phyloP scores from a whole-genome alignment of 2,888 invertebrate species.

The Arrhopalites spinosus region DNA sequence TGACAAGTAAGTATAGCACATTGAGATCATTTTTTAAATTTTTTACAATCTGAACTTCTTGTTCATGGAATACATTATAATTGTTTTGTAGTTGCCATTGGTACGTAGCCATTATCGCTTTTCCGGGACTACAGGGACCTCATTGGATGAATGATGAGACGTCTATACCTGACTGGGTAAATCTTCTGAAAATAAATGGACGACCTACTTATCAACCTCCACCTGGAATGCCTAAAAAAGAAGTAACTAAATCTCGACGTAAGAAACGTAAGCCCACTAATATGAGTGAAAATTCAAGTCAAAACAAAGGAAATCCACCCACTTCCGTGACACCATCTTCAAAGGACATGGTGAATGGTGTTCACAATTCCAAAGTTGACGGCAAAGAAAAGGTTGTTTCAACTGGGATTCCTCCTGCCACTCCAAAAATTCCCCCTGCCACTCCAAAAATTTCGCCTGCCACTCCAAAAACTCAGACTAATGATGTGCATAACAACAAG shows the following conservation, averaged over 20 bases:
- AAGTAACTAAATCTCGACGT: slow-evolving; percentile 45
- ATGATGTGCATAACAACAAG: neutral
- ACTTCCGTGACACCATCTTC: neutral
- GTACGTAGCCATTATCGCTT: slow-evolving; percentile 97
- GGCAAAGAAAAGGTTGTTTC: too few species aligned
- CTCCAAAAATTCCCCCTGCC: neutral
- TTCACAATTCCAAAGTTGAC: too few species aligned
- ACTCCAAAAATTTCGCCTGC: neutral
- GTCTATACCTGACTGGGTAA: slow-evolving; percentile 16
- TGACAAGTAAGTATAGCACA: slow-evolving; percentile 73
- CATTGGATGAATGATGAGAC: slow-evolving; percentile 26
- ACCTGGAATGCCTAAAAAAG: slow-evolving; percentile 31
- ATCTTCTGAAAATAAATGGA: slow-evolving; percentile 6
- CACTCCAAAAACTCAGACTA: neutral
- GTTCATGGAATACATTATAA: neutral
- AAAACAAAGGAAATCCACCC: neutral
- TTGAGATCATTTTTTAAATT: neutral
- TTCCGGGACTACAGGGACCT: slow-evolving; percentile 74
- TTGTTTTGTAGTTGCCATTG: slow-evolving; percentile 74
- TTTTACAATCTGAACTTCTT: neutral
- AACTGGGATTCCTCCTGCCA: neutral
- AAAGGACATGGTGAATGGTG: neutral
- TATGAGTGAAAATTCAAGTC: neutral
- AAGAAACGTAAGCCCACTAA: slow-evolving; percentile 59
- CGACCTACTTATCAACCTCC: slow-evolving; percentile 10